Evolutionary conservation across 1,140 invertebrate species (phyloP), one percentile per base, ranked within the genome.

Genomic region (Pollicipes pollicipes): DNA sequence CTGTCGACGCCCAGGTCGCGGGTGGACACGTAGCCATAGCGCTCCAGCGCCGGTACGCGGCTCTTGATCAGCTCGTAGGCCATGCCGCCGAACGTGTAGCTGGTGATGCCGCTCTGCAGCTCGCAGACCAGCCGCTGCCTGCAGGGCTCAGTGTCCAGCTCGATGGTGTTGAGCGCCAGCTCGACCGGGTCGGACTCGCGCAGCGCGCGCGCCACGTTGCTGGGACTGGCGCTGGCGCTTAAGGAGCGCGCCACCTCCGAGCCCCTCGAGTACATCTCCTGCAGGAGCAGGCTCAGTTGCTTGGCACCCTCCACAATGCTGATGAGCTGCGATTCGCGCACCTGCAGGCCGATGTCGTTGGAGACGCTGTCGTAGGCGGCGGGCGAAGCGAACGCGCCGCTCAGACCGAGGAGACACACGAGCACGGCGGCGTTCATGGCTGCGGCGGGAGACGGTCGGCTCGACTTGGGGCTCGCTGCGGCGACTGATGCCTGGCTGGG

Each of bases 81-180:
- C 64, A 66, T 27, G 27, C 10, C 8, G n/a, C 64, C 64, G 64
- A 66, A 29, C n/a, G 64, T 29, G 27, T 27, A 66, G 6, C 26
- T n/a, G 64, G 10, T 24, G 27, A 66, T 66, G n/a, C 6, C 10
- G 27, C 24, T 28, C 17, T 24, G 64, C 10, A 66, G 10, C 64
- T 66, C 64, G 64, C 64, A 66, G 64, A 24, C 64, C 27, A 66
- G 27, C n/a, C 64, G 64, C n/a, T 29, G 64, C 10, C 64, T 21
- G 64, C 64, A 66, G 3, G 64, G 10, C 3, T 8, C 64, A 4
- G 64, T 66, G n/a, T 66, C 64, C 64, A 66, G 64, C 10, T 66
- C 64, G 64, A 66, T 66, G 28, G 64, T 66, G 64, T 66, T 66
- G 64, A 66, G 64, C 64, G 28, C 28, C 64, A 66, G 64, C 64